Conservation (phyloP, 1,140 invertebrate genomes). For the Eumaeus atala region DNA sequence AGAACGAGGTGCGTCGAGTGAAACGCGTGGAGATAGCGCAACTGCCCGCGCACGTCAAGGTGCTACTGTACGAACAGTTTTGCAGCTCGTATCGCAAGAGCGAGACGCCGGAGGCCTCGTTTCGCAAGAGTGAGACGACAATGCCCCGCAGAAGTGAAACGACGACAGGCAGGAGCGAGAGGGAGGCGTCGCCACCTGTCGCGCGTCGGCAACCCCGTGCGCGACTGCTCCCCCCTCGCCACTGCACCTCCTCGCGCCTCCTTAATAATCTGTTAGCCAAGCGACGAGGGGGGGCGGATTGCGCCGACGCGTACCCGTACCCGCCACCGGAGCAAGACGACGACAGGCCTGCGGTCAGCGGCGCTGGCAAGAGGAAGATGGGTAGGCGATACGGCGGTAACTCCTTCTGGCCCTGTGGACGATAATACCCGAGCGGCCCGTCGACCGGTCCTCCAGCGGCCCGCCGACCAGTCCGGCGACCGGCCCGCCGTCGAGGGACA, state of each 20-base stretch:
- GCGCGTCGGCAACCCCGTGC: slow-evolving; percentile 19
- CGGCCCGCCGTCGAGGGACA: slow-evolving; percentile 7
- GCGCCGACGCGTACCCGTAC: slow-evolving; percentile 27
- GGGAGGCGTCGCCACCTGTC: slow-evolving; percentile 25
- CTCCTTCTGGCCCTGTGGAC: slow-evolving; percentile 61
- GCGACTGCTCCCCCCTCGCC: slow-evolving; percentile 29
- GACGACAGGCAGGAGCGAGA: too few relatives aligned
- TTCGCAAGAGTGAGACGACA: too few relatives aligned
- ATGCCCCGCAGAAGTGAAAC: too few relatives aligned
- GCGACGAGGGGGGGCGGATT: slow-evolving; percentile 26
- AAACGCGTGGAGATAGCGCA: slow-evolving; percentile 52
- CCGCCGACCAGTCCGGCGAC: background rate
- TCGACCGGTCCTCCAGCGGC: background rate
- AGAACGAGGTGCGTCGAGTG: slow-evolving; percentile 45
- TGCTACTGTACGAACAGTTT: slow-evolving; percentile 55
- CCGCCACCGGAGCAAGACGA: background rate
- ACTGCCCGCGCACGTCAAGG: slow-evolving; percentile 47
- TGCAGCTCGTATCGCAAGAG: slow-evolving; percentile 40
- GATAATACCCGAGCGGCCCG: slow-evolving; percentile 29
- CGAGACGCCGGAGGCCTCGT: too few relatives aligned
- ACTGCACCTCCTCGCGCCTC: slow-evolving; percentile 43
- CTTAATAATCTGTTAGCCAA: slow-evolving; percentile 51
- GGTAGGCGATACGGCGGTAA: slow-evolving; percentile 55
- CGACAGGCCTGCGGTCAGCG: slow-evolving; percentile 34
- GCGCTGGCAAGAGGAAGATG: slow-evolving; percentile 59